These are phyloP conservation scores for Allygus modestus DNA, from an alignment of 2,888 invertebrate genomes.

Conservation along the genomic window DNA sequence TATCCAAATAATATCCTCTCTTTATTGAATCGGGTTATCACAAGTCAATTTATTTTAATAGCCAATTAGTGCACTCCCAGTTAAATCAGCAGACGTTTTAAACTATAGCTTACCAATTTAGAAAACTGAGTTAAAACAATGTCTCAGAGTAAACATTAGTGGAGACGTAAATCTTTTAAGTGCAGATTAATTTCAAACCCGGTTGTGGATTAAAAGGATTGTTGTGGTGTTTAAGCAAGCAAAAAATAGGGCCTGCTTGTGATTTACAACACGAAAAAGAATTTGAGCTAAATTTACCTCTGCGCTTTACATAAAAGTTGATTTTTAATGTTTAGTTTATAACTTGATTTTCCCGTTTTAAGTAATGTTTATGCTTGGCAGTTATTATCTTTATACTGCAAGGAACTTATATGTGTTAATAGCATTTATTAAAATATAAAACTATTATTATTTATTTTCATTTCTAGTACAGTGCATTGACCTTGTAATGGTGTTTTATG, in stretches of 20 bases:
- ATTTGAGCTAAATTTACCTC: constrained; percentile 7
- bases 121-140: not conserved
- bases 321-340: too few species aligned
- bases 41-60: too few species aligned
- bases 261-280: not conserved
- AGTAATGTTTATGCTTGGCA: too few species aligned
- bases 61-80: not conserved
- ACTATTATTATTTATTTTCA: too few species aligned
- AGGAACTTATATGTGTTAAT: too few species aligned
- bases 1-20: too few species aligned
- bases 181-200: constrained; percentile 23
- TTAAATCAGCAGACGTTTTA: not conserved
- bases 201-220: constrained; percentile 38
- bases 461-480: too few species aligned
- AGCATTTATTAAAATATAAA: too few species aligned
- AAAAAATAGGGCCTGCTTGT: constrained; percentile 19
- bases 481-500: too few species aligned
- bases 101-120: not conserved
- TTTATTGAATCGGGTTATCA: too few species aligned
- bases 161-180: constrained; percentile 1
- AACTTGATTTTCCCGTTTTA: too few species aligned
- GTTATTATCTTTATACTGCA: too few species aligned
- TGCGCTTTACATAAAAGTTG: not conserved
- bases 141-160: not conserved
- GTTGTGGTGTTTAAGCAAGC: constrained; percentile 16